Conservation (phyloP, 2,113 vertebrate species). For the Brienomyrus longianalis region DNA sequence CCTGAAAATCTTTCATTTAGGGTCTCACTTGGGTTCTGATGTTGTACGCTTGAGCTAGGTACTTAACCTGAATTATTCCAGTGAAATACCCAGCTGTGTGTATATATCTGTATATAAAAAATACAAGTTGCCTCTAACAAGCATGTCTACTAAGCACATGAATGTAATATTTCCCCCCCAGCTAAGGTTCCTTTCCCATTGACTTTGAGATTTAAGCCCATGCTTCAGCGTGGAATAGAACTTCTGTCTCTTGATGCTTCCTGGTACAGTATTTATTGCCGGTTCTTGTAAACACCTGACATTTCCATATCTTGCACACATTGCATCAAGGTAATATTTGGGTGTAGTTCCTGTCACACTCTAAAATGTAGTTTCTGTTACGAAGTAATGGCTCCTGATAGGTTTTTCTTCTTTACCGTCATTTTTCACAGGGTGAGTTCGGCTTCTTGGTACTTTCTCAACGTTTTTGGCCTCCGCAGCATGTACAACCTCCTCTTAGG, state of each 20-base stretch:
- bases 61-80: neutral
- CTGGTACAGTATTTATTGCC: conserved; percentile 50
- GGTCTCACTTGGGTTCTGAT: neutral
- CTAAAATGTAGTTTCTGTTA: neutral
- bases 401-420: neutral
- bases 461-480: conserved; percentile 66
- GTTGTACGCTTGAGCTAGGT: neutral
- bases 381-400: neutral
- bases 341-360: neutral
- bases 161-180: conserved; percentile 30
- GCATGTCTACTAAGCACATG: neutral
- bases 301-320: neutral
- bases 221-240: conserved; percentile 74
- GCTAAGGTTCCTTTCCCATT: conserved; percentile 69
- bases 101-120: neutral
- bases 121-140: neutral
- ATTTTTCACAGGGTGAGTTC: conserved; percentile 66
- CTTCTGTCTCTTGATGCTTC: conserved; percentile 69
- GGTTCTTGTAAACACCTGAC: neutral
- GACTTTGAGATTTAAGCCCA: conserved; percentile 73
- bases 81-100: neutral
- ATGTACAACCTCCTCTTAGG: conserved; percentile 71
- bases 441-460: conserved; percentile 73
- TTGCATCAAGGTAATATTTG: neutral
- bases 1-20: neutral